phyloP scores from a whole-genome alignment of 1,140 invertebrate species.

The Heliconius eleuchia region DNA sequence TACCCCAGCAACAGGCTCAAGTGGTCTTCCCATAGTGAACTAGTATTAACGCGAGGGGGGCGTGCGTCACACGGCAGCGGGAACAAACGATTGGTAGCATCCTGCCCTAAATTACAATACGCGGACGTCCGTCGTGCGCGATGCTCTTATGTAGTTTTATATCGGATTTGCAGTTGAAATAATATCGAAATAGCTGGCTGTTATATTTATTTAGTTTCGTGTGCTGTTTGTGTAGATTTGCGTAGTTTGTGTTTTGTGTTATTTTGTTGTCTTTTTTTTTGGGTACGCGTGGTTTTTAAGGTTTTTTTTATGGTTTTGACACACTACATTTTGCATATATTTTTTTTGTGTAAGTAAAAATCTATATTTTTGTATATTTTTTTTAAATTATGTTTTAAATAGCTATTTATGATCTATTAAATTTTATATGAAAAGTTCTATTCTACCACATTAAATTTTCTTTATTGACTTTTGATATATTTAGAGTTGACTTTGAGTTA shows the following conservation, averaged over 20 bases:
- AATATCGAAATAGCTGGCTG: neutral
- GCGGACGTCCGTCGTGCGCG: conserved; percentile 63
- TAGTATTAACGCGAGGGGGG: conserved; percentile 31
- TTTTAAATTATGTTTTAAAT: too few relatives aligned
- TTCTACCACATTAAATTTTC: too few relatives aligned
- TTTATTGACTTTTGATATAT: too few relatives aligned
- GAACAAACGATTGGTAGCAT: conserved; percentile 66
- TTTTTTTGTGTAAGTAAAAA: too few relatives aligned
- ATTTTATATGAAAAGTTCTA: too few relatives aligned
- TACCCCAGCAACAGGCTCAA: conserved; percentile 19
- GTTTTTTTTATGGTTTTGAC: too few relatives aligned
- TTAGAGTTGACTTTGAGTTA: too few relatives aligned
- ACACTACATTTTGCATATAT: too few relatives aligned
- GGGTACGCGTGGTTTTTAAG: neutral
- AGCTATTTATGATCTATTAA: too few relatives aligned
- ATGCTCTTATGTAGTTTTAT: conserved; percentile 43
- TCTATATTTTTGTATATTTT: too few relatives aligned
- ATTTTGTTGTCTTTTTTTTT: neutral
- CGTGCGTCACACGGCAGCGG: conserved; percentile 56
- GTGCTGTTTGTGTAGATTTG: neutral
- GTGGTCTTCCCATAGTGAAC: conserved; percentile 35
- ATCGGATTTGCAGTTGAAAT: conserved; percentile 23
- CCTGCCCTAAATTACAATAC: conserved; percentile 63
- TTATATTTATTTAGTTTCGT: neutral
- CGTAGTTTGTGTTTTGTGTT: neutral